These are phyloP conservation scores for Lamellibrachia satsuma DNA, from an alignment of 2,888 invertebrate species.

Conservation along the genomic window DNA sequence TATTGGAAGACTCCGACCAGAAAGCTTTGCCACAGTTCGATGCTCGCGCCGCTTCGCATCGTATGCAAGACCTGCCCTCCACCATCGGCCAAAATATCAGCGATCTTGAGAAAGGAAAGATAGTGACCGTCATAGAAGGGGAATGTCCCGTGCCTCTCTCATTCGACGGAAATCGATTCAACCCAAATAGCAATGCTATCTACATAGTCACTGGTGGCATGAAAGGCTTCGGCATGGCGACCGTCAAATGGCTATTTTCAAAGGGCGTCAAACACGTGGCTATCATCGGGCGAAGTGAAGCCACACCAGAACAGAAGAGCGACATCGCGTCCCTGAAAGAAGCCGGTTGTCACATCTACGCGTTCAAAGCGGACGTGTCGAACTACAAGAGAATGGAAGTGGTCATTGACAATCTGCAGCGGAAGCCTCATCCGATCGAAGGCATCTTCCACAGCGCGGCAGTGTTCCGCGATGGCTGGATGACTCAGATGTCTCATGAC, in stretches of 20 bases:
- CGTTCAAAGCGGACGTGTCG: conserved; percentile 10
- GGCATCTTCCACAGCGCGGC: conserved; percentile 20
- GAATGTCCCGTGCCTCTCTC: background rate
- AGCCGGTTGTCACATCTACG: background rate
- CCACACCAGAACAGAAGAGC: background rate
- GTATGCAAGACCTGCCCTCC: background rate
- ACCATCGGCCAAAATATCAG: background rate
- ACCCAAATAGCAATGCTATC: background rate
- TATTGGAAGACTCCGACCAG: background rate
- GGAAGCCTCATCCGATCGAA: background rate
- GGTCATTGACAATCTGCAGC: background rate
- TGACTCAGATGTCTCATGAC: background rate
- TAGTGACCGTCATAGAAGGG: background rate
- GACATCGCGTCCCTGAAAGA: background rate
- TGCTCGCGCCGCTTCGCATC: background rate
- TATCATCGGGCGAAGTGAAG: background rate
- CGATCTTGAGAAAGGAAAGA: background rate
- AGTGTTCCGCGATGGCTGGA: background rate
- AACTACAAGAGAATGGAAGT: background rate
- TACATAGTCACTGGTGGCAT: conserved; percentile 17
- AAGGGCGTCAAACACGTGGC: background rate
- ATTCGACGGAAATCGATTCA: background rate
- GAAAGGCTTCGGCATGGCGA: background rate
- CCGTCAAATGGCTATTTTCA: background rate
- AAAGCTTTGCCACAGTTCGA: background rate